Evolutionary conservation across 2,888 invertebrate genomes (phyloP).

Genomic region (Oligia latruncula): DNA sequence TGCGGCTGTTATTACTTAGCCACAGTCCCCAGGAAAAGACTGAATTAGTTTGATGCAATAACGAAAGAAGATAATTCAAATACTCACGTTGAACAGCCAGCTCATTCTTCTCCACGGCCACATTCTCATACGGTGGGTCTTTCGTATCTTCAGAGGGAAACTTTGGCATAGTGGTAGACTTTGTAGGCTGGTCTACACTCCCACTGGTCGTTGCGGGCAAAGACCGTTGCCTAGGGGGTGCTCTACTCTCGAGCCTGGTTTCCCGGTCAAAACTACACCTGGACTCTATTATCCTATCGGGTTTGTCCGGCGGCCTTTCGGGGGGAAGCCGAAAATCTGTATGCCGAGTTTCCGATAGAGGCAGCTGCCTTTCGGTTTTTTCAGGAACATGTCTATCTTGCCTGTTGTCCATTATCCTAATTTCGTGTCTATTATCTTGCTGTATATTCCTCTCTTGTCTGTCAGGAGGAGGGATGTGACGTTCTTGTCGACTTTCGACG

Average conservation of each 20-base stretch:
- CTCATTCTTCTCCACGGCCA: slow-evolving; percentile 83
- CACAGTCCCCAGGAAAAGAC: no score
- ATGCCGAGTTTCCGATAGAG: slow-evolving; percentile 63
- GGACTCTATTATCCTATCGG: slow-evolving; percentile 66
- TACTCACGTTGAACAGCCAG: slow-evolving; percentile 84
- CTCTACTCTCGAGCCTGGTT: slow-evolving; percentile 76
- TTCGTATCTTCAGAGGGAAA: slow-evolving; percentile 86
- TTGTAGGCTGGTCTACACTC: slow-evolving; percentile 85
- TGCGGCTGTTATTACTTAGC: no score
- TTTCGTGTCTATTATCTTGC: slow-evolving; percentile 44
- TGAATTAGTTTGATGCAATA: no score
- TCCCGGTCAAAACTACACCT: slow-evolving; percentile 71
- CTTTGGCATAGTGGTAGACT: slow-evolving; percentile 91
- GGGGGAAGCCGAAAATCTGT: slow-evolving; percentile 71
- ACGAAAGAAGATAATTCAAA: background rate
- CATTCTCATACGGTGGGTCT: slow-evolving; percentile 86
- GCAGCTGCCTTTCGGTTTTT: slow-evolving; percentile 60
- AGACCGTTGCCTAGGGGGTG: slow-evolving; percentile 85
- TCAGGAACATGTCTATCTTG: slow-evolving; percentile 44
- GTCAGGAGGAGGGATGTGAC: slow-evolving; percentile 61
- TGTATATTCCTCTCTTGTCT: slow-evolving; percentile 54
- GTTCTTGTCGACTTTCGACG: slow-evolving; percentile 63
- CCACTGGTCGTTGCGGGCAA: slow-evolving; percentile 82
- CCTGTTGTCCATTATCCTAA: slow-evolving; percentile 55
- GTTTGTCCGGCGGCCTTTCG: slow-evolving; percentile 79